Conservation (phyloP, 2,888 invertebrate genomes). For the Stictocephala bisonia region DNA sequence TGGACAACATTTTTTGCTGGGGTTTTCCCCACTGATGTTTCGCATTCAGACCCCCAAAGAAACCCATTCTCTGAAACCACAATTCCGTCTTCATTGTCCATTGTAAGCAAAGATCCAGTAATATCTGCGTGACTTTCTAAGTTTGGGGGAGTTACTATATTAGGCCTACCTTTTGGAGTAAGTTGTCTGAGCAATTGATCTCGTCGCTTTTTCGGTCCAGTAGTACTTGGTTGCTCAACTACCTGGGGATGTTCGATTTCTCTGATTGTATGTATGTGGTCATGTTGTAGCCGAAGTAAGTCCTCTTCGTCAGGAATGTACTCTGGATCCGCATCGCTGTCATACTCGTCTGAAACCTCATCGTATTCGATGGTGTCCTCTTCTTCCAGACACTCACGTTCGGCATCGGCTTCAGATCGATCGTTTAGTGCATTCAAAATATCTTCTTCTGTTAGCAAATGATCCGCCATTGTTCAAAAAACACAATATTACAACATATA, state of each 20-base stretch:
- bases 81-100: slow-evolving; percentile 26
- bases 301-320: slow-evolving; percentile 24
- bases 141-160: background rate
- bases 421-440: slow-evolving; percentile 23
- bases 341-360: slow-evolving; percentile 17
- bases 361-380: slow-evolving; percentile 26
- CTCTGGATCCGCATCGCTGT: slow-evolving; percentile 29
- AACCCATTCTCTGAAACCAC: slow-evolving; percentile 30
- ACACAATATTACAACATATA: background rate
- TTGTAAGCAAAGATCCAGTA: background rate
- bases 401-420: slow-evolving; percentile 16
- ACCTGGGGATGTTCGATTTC: slow-evolving; percentile 15
- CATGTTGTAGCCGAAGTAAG: slow-evolving; percentile 23
- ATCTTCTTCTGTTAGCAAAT: slow-evolving; percentile 20
- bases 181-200: background rate
- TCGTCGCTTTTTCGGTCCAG: background rate
- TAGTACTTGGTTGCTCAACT: slow-evolving; percentile 15
- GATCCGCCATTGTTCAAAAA: background rate
- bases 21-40: slow-evolving; percentile 11
- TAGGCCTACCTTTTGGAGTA: background rate
- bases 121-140: background rate
- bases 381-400: slow-evolving; percentile 29
- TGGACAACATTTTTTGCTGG: slow-evolving; percentile 33
- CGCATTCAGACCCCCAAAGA: slow-evolving; percentile 29
- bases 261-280: slow-evolving; percentile 11